Evolutionary conservation across 2,113 vertebrate species (phyloP), one percentile per base, ranked within the genome.

Genomic region (Nerophis lumbriciformis): DNA sequence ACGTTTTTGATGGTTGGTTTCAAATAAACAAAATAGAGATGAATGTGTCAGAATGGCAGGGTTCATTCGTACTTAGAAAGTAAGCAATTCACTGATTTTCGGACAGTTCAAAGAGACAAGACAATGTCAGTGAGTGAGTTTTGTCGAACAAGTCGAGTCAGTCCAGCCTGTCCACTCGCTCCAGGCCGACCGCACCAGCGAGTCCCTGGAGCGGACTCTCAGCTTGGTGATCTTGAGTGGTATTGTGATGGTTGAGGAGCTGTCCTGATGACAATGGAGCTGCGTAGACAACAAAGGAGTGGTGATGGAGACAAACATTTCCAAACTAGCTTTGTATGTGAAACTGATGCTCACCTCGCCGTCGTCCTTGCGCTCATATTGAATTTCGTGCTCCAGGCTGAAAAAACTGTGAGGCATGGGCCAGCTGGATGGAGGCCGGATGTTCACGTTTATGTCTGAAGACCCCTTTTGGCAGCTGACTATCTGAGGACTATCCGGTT

Each of bases 401-500:
- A 89, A 92, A 82, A 87, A 92, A 74, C 90, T 92, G 62, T 80
- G 52, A 38, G 90, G 91, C 37, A 64, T 71, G 1, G 89, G 80
- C 91, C 91, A 92, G 54, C 52, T 88, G 42, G 48, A 5, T 0
- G 91, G 83, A 0, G 91, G 85, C 0, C 63, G 49, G 35, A 88
- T 71, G 21, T 53, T 83, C 76, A 92, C 85, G 0, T 60, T 78
- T n/a, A 91, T 9, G 0, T 39, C 0, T 8, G 76, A 5, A 0
- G 57, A 63, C 35, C 53, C 16, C 54, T 65, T 44, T 61, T 82
- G 45, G 53, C 76, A 87, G 3, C 1, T 65, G 50, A 74, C 72
- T 19, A 72, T 73, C 28, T 53, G 4, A 36, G 82, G 83, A 48
- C 72, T 77, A 3, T 89, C 87, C 0, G 84, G 76, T 61, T 83